Evolutionary conservation across 2,113 vertebrate genomes (phyloP).

Genomic region (Corapipo altera): DNA sequence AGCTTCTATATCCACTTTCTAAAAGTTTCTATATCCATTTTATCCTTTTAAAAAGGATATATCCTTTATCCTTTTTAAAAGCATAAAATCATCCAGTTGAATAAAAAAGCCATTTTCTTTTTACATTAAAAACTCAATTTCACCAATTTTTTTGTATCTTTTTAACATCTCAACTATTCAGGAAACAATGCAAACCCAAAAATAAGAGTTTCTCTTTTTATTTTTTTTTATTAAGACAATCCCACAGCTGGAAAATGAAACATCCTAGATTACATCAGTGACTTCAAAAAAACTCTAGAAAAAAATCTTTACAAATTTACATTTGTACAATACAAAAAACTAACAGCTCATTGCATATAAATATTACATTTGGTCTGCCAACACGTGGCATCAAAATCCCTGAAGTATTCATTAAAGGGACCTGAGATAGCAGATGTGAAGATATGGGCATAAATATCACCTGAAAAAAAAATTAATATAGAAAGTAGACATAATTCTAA

Average conservation of each 20-base stretch:
- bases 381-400: conserved; percentile 75
- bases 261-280: conserved; percentile 70
- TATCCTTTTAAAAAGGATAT: too few relatives aligned
- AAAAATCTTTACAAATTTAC: conserved; percentile 75
- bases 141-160: neutral
- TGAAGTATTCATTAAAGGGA: conserved; percentile 76
- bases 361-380: conserved; percentile 80
- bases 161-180: neutral
- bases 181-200: conserved; percentile 45
- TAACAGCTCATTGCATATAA: conserved; percentile 79
- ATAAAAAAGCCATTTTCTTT: neutral
- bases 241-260: conserved; percentile 71
- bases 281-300: conserved; percentile 70
- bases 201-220: conserved; percentile 13
- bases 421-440: conserved; percentile 72
- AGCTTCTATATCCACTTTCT: neutral
- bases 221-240: conserved; percentile 69
- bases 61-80: too few relatives aligned
- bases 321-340: conserved; percentile 76
- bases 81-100: neutral
- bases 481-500: conserved; percentile 56
- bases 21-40: neutral
- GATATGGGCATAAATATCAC: conserved; percentile 66
- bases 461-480: conserved; percentile 51
- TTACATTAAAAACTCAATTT: neutral